These are phyloP conservation scores for Blastobasis adustella DNA, from an alignment of 2,888 invertebrate genomes.

Conservation along the genomic window DNA sequence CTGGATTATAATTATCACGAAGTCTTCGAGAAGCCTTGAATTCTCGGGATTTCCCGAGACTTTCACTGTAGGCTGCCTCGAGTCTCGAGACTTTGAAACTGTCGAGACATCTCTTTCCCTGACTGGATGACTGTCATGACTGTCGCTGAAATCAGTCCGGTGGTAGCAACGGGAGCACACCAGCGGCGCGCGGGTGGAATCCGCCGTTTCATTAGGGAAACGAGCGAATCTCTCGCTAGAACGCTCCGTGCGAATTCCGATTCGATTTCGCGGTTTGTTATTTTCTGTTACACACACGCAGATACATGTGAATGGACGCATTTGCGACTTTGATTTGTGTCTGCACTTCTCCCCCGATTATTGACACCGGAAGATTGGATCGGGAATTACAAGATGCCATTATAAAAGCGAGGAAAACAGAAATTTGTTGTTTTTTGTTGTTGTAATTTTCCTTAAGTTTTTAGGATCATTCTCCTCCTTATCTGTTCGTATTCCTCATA, in stretches of 20 bases:
- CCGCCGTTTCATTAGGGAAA: conserved; percentile 49
- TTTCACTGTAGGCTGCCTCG: no score
- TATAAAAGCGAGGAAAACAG: no score
- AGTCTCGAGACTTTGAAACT: no score
- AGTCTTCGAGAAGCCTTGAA: no score
- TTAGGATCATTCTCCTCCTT: not conserved
- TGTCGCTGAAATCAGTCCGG: not conserved
- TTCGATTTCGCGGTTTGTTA: conserved; percentile 38
- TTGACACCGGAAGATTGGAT: not conserved
- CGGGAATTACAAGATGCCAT: not conserved
- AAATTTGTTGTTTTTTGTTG: no score
- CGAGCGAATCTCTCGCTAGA: conserved; percentile 40
- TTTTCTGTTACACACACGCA: conserved; percentile 15
- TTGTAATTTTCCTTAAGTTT: not conserved
- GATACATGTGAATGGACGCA: not conserved
- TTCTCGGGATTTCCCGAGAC: no score
- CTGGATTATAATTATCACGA: no score
- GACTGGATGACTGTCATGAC: no score
- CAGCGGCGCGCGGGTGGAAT: conserved; percentile 25
- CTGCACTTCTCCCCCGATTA: not conserved
- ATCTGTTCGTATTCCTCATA: not conserved
- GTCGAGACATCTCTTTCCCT: no score
- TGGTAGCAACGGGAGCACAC: conserved; percentile 10
- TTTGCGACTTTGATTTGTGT: not conserved
- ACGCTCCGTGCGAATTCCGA: conserved; percentile 29